A percentile compares a stretch with the other conserved stretches of the same genome.
phyloP scores from a whole-genome alignment of 2,797 vertebrate species.

The Acanthis flammea region DNA sequence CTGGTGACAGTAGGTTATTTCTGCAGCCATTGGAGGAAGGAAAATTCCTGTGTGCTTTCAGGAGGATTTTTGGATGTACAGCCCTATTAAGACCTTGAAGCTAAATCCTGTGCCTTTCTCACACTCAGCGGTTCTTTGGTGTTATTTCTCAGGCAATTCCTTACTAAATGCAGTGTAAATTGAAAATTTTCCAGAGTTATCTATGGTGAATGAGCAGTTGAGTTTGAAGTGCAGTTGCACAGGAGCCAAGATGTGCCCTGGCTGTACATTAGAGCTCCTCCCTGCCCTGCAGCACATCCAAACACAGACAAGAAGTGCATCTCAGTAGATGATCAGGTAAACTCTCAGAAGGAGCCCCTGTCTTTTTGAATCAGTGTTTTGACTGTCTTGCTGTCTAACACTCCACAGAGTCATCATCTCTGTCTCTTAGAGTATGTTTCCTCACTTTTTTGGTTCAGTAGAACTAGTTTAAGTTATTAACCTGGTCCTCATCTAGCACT shows the following conservation, averaged over 20 bases:
- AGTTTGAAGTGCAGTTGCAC: neutral
- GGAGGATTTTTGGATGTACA: neutral
- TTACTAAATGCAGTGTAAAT: neutral
- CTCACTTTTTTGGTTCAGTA: neutral
- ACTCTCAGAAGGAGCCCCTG: neutral
- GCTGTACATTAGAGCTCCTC: neutral
- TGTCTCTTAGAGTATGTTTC: neutral
- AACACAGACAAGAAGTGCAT: no score
- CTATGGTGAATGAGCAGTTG: neutral
- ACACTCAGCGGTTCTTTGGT: neutral
- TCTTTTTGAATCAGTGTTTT: neutral
- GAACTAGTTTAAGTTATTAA: neutral
- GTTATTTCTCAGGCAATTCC: neutral
- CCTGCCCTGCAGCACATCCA: neutral
- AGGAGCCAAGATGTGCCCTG: neutral
- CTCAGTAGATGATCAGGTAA: neutral
- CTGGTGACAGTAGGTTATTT: neutral
- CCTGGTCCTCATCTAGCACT: neutral
- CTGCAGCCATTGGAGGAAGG: neutral
- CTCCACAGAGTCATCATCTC: neutral
- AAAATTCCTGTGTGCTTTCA: neutral
- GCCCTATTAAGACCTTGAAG: neutral
- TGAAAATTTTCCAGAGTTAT: neutral
- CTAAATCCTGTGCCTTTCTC: neutral
- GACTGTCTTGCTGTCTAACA: neutral